Base-by-base conservation (phyloP, 2,113 vertebrate genomes). In the Microcebus jonahi region DNA sequence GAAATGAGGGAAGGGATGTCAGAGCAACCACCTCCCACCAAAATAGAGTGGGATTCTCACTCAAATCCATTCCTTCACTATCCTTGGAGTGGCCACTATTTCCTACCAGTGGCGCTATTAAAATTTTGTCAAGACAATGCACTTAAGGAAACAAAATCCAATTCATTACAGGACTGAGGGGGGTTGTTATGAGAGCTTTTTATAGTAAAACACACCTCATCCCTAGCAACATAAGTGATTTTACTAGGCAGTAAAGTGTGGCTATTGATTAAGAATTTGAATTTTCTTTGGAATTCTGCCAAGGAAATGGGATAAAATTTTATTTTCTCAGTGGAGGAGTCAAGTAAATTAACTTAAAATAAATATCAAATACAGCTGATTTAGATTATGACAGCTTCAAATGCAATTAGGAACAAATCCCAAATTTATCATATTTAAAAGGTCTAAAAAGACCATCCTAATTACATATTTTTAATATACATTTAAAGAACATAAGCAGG, bases 221-320 rank as follows among this genome's bases (percentile, higher is more conserved):
- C 53, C 80, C 79, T 31, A 84, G n/a, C 89, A 91, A 53, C 57
- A 0, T 36, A 84, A 93, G 83, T 79, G 76, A 95, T 61, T 88
- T 92, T 71, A 91, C 68, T 45, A 87, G 48, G 73, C 61, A 77
- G 76, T 65, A 27, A 94, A 90, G 73, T 88, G 76, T 95, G 91
- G 70, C 76, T 92, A 97, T 76, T 89, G 68, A 97, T 93, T 88
- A 95, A 75, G 67, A 95, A 94, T 88, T 82, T 92, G 89, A 97
- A 95, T 95, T 97, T 90, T 90, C 91, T 93, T 75, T 97, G 97
- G 91, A 94, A 90, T 90, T 87, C 95, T 63, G 95, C 87, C 97
- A 97, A 90, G n/a, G 9, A 48, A 50, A 45, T 29, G n/a, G 95
- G 80, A 98, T 68, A 81, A 94, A 93, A 76, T 90, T 82, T 91